A percentile compares a stretch with the other conserved stretches of the same genome.
phyloP scores from a whole-genome alignment of 1,140 invertebrate species.

The Saccostrea cuccullata region DNA sequence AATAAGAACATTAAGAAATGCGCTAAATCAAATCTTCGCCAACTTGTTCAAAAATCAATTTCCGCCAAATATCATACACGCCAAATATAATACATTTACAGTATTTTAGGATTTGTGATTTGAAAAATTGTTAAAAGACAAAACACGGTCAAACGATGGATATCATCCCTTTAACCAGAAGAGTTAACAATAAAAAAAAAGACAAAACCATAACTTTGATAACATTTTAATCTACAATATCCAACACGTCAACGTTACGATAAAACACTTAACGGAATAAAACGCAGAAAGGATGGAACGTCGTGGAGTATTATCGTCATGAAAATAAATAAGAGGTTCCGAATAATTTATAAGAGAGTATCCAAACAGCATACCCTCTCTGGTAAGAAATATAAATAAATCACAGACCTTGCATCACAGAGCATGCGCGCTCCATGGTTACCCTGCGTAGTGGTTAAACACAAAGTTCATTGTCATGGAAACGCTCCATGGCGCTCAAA shows the following conservation, averaged over 20 bases:
- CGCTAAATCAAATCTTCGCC: no score
- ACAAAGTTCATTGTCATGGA: background rate
- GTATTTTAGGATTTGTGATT: no score
- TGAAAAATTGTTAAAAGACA: no score
- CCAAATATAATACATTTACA: no score
- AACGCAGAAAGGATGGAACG: constrained; percentile 27
- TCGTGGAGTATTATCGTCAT: constrained; percentile 33
- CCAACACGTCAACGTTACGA: constrained; percentile 21
- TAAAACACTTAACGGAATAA: constrained; percentile 11
- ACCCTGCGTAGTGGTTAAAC: constrained; percentile 31
- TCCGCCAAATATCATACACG: no score
- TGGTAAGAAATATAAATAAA: constrained; percentile 32
- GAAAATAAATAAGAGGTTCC: constrained; percentile 37
- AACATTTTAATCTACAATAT: constrained; percentile 30
- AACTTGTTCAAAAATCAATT: no score
- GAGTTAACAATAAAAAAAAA: background rate
- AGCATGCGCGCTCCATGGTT: constrained; percentile 12
- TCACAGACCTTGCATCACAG: constrained; percentile 27
- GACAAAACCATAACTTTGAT: background rate
- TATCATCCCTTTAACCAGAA: no score
- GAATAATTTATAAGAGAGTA: constrained; percentile 31
- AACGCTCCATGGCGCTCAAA: background rate
- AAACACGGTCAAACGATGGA: no score
- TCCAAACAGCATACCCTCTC: background rate
- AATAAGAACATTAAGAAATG: no score